These are phyloP conservation scores for Drosophila tropicalis DNA, from an alignment of 1,140 invertebrate species.

Conservation along the genomic window DNA sequence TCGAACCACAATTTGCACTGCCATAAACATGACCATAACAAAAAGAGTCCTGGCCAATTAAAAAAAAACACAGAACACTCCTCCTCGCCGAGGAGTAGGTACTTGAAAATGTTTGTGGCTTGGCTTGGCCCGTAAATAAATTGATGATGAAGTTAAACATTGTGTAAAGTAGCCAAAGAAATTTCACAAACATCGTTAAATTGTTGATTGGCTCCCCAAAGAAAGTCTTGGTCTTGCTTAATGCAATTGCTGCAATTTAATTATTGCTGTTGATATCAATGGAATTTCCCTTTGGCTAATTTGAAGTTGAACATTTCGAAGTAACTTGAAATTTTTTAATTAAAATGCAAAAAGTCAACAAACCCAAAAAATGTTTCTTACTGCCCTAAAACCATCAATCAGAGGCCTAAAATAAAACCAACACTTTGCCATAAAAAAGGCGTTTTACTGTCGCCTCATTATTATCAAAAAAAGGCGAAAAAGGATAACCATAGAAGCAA, in stretches of 20 bases:
- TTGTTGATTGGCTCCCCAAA: neutral
- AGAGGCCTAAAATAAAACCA: conserved; percentile 22
- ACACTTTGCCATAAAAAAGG: conserved; percentile 24
- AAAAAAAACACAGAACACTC: conserved; percentile 8
- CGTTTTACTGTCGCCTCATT: conserved; percentile 38
- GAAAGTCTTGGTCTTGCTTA: neutral
- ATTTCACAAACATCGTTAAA: conserved; percentile 8
- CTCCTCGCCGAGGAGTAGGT: neutral
- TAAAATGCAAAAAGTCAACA: conserved; percentile 47
- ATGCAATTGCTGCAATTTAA: conserved; percentile 8
- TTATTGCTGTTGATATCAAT: neutral
- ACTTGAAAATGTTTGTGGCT: conserved; percentile 30
- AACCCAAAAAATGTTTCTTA: conserved; percentile 1
- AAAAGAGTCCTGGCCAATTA: conserved; percentile 37
- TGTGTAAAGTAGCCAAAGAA: conserved; percentile 29
- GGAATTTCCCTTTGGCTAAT: neutral
- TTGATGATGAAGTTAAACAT: conserved; percentile 64
- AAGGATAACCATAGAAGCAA: conserved; percentile 23
- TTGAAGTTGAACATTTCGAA: neutral
- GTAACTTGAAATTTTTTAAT: conserved; percentile 24
- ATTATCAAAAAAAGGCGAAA: conserved; percentile 24
- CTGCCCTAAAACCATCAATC: conserved; percentile 36
- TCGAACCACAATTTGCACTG: conserved; percentile 28
- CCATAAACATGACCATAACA: conserved; percentile 43
- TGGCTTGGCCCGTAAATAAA: conserved; percentile 49